Conservation (phyloP, 2,888 invertebrate species). For the Philonicus albiceps region DNA sequence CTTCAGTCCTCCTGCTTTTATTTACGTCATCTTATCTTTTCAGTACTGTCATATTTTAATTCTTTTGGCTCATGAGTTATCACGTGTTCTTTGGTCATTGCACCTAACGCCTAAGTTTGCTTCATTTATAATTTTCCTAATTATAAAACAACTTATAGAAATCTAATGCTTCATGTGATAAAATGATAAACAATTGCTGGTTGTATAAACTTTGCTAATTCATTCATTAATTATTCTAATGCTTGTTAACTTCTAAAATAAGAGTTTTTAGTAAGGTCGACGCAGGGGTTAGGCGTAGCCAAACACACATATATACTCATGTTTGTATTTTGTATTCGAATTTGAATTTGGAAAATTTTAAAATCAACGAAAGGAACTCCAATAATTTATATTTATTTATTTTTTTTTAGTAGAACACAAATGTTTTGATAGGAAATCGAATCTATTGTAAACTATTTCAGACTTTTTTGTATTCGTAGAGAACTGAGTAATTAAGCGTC, state of each 20-base stretch:
- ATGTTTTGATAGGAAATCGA: background rate
- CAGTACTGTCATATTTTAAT: background rate
- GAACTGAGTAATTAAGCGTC: background rate
- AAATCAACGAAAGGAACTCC: no score
- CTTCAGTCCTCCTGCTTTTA: background rate
- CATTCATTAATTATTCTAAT: background rate
- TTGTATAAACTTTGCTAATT: background rate
- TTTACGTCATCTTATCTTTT: background rate
- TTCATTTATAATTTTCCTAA: background rate
- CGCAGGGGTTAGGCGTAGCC: no score
- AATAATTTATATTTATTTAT: no score
- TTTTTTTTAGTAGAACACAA: no score
- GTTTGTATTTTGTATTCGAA: no score
- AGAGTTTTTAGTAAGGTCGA: no score
- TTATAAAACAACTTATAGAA: background rate
- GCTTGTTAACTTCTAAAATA: no score
- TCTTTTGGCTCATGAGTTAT: background rate
- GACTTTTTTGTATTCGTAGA: no score
- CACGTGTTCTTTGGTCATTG: background rate
- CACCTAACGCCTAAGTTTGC: background rate
- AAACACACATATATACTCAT: no score
- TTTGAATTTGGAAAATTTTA: no score
- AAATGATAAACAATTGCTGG: background rate
- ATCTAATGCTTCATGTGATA: background rate
- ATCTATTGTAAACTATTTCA: background rate